Base-by-base conservation (phyloP, 2,797 vertebrate species). In the Cichlasoma orientale region DNA sequence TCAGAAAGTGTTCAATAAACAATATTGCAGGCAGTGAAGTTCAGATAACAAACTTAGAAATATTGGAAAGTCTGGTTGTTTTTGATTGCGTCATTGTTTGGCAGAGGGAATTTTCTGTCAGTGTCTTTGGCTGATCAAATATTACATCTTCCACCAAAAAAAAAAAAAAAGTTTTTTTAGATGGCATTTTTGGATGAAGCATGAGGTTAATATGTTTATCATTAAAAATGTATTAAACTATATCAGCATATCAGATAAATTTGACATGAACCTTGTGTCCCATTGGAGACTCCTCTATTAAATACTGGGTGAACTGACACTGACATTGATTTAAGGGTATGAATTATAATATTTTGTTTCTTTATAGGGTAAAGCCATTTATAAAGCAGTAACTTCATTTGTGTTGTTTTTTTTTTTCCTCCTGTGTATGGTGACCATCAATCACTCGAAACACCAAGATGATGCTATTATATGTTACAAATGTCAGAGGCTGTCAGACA, bases 401-500 rank as follows among this genome's bases (percentile, higher is more conserved):
- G 25, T 52, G n/a, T 7, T 19, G 6, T 7, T 74, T 79, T 73
- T 72, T 33, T 5, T 7, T 52, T 27, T 52, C 66, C 66, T 33
- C 56, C 1, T 55, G 53, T 38, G 50, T 61, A 55, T 54, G 31
- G 41, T 58, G 25, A 80, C 27, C 56, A 52, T 38, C 23, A 38
- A 80, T 87, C 73, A 80, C 69, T 63, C 74, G 33, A 86, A 86
- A 73, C 58, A 82, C 56, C 53, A 23, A 59, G 71, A 69, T 75
- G 75, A 84, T 83, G 79, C 77, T 81, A 75, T 77, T 85, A 47
- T 77, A 47, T 59, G 72, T 83, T 82, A 56, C 54, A 57, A 91
- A 89, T 89, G 78, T 87, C 89, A 83, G 70, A 78, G 16, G 75
- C 75, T 85, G 90, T 89, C 83, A 83, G 79, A 59, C 74, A 70